Evolutionary conservation across 2,888 invertebrate genomes (phyloP), one percentile per base, ranked within the genome.

Genomic region (Ephialtes manifestator): DNA sequence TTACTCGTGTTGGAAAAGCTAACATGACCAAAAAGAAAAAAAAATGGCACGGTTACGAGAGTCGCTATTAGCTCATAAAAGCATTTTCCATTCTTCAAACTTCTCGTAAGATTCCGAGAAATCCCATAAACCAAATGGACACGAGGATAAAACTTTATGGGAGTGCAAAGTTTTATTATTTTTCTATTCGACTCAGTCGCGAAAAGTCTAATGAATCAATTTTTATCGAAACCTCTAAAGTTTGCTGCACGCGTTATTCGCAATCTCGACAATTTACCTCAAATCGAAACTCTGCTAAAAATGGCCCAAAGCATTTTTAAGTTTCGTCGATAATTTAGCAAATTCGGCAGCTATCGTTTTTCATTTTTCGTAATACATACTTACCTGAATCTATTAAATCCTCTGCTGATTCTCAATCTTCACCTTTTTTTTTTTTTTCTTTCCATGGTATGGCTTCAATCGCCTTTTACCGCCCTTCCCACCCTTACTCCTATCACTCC

Each of bases 141-240:
- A 28, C 31, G 31, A n/a, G 60, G 31, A 15, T 60, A 28, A 60
- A 60, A 60, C 60, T 60, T 31, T n/a, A 31, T 31, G 15, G 15
- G 13, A 13, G 55, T 8, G 18, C 28, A 4, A 8, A 35, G 4
- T 35, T 39, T 31, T 31, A 1, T 13, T 31, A n/a, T 60, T 60
- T 60, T 60, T 31, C 15, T 31, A 60, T 31, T 24, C 60, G 13
- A 31, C 60, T 28, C 31, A 31, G 60, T 60, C 60, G 10, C 60
- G 31, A 60, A 60, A 13, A 55, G 55, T 55, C 8, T n/a, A 60
- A 60, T 31, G 60, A 60, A 60, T 60, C 60, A 60, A 60, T 31
- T 60, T 31, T 31, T 13, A 60, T 60, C 60, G 60, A 31, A 31
- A n/a, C 4, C 28, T 31, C 31, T 13, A 13, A 55, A 28, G 55